Evolutionary conservation across 2,888 invertebrate genomes (phyloP).

Genomic region (Villa cingulata): DNA sequence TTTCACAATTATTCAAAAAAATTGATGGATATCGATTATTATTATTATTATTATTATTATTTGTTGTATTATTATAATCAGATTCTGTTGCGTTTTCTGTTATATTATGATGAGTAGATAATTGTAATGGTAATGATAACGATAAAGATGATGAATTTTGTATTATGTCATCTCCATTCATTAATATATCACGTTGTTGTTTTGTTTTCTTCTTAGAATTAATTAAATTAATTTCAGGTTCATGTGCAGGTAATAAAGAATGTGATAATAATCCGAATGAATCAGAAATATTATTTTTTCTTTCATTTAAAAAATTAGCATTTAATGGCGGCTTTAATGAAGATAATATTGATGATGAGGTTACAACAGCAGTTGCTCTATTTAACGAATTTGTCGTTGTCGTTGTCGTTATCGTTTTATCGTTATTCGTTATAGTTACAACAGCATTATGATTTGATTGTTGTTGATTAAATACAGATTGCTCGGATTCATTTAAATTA

Average conservation of each 20-base stretch:
- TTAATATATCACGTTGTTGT: neutral
- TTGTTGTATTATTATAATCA: too few relatives aligned
- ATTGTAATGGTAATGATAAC: neutral
- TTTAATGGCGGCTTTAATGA: too few relatives aligned
- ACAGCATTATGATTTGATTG: too few relatives aligned
- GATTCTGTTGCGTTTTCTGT: too few relatives aligned
- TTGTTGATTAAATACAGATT: too few relatives aligned
- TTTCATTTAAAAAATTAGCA: too few relatives aligned
- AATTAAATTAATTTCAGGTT: too few relatives aligned
- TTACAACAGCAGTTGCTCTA: neutral
- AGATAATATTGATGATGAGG: neutral
- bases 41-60: too few relatives aligned
- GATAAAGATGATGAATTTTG: neutral
- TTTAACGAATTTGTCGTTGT: neutral
- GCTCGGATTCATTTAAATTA: too few relatives aligned
- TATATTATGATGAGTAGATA: too few relatives aligned
- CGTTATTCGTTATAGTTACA: conserved; percentile 4
- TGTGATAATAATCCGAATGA: neutral
- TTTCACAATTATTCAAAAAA: too few relatives aligned
- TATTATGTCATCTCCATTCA: conserved; percentile 3
- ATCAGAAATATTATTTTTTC: neutral
- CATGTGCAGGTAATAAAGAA: neutral
- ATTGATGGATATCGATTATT: too few relatives aligned
- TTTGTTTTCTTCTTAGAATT: neutral
- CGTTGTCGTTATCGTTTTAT: conserved; percentile 7